Conservation (phyloP, 2,797 vertebrate species). For the Emydoidea blandingii region DNA sequence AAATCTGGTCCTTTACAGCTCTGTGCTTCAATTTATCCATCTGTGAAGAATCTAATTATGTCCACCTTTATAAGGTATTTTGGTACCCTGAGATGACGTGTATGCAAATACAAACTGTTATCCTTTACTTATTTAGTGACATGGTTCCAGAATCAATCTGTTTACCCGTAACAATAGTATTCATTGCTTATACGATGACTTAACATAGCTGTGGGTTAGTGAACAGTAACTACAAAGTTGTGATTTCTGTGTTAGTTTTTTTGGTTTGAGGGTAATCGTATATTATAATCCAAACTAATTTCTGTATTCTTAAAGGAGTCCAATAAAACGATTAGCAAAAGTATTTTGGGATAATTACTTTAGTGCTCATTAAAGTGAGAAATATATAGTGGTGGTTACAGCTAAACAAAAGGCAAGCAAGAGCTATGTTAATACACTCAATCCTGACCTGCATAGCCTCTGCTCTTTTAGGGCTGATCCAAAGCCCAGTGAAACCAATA, state of each 20-base stretch:
- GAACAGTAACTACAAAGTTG: neutral
- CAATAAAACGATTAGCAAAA: slow-evolving; percentile 10
- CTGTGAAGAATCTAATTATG: neutral
- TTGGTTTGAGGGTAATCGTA: neutral
- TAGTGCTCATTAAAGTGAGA: slow-evolving; percentile 5
- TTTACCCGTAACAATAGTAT: neutral
- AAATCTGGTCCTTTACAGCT: neutral
- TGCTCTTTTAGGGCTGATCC: neutral
- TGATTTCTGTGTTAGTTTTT: neutral
- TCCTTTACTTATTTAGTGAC: neutral
- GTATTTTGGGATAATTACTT: neutral
- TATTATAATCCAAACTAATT: neutral
- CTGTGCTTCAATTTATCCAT: neutral
- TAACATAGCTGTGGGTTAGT: neutral
- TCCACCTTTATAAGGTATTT: neutral
- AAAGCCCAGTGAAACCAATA: neutral
- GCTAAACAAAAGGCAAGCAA: neutral
- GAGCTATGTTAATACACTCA: neutral
- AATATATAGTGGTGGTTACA: neutral
- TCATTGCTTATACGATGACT: neutral
- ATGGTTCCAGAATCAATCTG: neutral
- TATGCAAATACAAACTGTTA: neutral
- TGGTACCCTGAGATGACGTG: neutral
- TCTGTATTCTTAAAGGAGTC: neutral
- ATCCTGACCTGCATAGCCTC: neutral